These are phyloP conservation scores for Aleadryas rufinucha DNA, from an alignment of 2,113 vertebrate species.

Conservation along the genomic window DNA sequence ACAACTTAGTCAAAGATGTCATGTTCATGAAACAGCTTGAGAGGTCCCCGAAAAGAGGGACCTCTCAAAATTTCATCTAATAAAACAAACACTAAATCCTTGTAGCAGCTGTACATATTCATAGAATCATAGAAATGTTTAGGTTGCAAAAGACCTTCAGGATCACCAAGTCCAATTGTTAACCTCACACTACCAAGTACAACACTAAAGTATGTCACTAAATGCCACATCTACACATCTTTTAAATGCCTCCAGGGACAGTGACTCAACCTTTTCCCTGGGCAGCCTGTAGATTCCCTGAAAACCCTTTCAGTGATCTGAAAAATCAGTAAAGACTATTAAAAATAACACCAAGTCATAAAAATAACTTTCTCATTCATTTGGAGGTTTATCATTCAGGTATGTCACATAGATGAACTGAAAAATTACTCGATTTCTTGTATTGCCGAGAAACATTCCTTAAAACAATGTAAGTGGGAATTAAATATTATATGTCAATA, in stretches of 20 bases:
- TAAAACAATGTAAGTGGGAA: neutral
- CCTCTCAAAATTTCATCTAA: neutral
- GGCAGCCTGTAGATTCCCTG: neutral
- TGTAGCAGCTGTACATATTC: neutral
- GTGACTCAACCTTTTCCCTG: neutral
- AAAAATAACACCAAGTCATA: neutral
- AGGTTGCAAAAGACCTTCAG: neutral
- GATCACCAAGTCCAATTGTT: accelerated
- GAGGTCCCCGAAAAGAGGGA: neutral
- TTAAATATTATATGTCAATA: neutral
- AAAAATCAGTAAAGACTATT: neutral
- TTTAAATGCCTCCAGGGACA: neutral
- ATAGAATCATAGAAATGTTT: neutral
- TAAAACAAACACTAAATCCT: neutral
- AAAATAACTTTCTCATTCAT: neutral
- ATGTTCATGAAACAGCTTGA: neutral
- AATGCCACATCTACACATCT: neutral
- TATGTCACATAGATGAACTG: neutral
- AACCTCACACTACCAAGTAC: neutral
- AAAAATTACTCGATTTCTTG: neutral
- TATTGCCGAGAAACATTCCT: neutral
- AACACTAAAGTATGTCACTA: neutral
- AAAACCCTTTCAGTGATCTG: neutral
- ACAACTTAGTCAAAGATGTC: neutral
- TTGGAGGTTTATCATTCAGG: neutral